phyloP scores from a whole-genome alignment of 2,888 invertebrate genomes.

The Dasysyrphus tricinctus region DNA sequence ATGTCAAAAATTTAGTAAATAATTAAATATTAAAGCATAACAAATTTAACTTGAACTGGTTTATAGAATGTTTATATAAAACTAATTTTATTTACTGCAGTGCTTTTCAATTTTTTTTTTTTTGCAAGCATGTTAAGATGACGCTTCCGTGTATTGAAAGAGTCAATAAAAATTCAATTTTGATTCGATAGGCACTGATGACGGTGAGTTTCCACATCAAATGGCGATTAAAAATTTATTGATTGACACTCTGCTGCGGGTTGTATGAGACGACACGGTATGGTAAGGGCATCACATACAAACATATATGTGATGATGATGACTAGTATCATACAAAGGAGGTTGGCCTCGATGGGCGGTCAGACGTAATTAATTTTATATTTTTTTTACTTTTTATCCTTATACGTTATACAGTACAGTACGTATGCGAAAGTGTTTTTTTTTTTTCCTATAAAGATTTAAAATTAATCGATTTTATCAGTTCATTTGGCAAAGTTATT shows the following conservation, averaged over 20 bases:
- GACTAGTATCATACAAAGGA: not conserved
- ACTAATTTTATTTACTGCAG: not conserved
- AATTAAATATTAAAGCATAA: too few relatives aligned
- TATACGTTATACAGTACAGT: too few relatives aligned
- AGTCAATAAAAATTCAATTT: conserved; percentile 55
- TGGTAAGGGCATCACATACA: too few relatives aligned
- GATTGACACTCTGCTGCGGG: conserved; percentile 18
- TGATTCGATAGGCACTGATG: conserved; percentile 41
- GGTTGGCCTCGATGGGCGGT: conserved; percentile 11
- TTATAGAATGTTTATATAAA: not conserved
- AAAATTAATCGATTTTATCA: conserved; percentile 19
- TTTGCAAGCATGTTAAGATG: not conserved
- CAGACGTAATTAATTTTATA: conserved; percentile 47
- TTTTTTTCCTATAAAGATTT: not conserved
- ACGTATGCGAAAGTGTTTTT: not conserved
- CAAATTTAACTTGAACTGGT: too few relatives aligned
- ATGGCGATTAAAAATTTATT: conserved; percentile 61
- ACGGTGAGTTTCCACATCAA: conserved; percentile 55
- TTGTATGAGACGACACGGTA: not conserved
- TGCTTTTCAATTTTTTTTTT: not conserved
- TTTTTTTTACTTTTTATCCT: conserved; percentile 17
- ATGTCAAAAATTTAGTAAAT: too few relatives aligned
- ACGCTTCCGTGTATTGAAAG: not conserved
- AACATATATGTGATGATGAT: too few relatives aligned
- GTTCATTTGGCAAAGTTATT: conserved; percentile 9